A percentile compares a stretch with the other conserved stretches of the same genome.
phyloP scores from a whole-genome alignment of 2,113 vertebrate species.

The Burhinus oedicnemus region DNA sequence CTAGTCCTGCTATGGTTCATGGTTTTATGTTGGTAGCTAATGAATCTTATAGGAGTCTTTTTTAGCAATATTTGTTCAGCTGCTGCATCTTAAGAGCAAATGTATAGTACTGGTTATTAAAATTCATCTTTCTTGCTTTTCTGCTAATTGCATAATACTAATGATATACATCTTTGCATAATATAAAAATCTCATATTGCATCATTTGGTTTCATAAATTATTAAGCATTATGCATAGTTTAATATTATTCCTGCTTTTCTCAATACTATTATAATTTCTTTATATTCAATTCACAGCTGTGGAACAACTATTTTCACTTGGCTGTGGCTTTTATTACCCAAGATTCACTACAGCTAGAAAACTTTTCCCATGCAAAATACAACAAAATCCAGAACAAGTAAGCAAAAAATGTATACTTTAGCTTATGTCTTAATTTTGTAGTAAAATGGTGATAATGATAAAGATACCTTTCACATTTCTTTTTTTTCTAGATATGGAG shows the following conservation, averaged over 20 bases:
- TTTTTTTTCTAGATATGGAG: conserved; percentile 81
- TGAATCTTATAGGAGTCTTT: background rate
- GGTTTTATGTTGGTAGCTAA: background rate
- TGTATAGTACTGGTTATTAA: conserved; percentile 33
- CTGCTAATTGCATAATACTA: conserved; percentile 50
- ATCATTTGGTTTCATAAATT: conserved; percentile 71
- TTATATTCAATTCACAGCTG: conserved; percentile 81
- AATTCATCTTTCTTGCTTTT: conserved; percentile 34
- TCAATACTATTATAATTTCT: conserved; percentile 43
- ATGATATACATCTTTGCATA: conserved; percentile 50
- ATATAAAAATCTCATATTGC: conserved; percentile 38
- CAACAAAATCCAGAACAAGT: conserved; percentile 96
- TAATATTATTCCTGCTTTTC: conserved; percentile 41
- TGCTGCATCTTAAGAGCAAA: conserved; percentile 23
- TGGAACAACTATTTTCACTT: conserved; percentile 99
- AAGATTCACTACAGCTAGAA: conserved; percentile 96
- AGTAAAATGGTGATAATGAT: background rate
- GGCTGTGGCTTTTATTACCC: conserved; percentile 98
- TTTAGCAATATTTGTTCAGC: conserved; percentile 33
- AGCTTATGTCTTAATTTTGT: background rate
- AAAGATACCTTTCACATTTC: background rate
- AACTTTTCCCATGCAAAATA: conserved; percentile 93
- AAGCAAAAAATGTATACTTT: conserved; percentile 38
- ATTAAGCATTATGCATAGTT: conserved; percentile 59
- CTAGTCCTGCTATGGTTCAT: background rate